Conservation (phyloP, 1,140 invertebrate species). For the Zaprionus africanus region DNA sequence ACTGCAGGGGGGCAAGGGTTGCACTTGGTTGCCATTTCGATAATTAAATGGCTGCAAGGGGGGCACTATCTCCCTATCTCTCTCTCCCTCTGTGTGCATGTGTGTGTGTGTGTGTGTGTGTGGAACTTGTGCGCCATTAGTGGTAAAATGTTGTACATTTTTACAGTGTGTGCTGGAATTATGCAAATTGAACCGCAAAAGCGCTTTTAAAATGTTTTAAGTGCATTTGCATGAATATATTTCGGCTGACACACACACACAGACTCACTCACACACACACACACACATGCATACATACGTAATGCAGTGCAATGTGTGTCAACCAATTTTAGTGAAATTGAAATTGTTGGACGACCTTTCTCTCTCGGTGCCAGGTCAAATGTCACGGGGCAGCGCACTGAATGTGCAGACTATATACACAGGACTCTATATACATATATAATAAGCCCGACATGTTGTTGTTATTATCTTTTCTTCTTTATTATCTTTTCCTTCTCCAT, state of each 20-base stretch:
- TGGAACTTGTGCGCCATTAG: conserved; percentile 63
- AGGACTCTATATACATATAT: neutral
- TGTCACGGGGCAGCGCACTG: conserved; percentile 19
- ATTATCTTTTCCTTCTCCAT: conserved; percentile 10
- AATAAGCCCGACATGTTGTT: conserved; percentile 32
- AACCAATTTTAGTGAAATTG: conserved; percentile 80
- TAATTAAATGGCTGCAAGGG: conserved; percentile 74
- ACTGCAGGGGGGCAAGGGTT: neutral
- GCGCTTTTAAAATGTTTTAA: conserved; percentile 83
- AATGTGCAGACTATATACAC: conserved; percentile 4
- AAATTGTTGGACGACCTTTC: conserved; percentile 73
- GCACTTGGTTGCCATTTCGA: conserved; percentile 68
- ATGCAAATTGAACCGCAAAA: conserved; percentile 82
- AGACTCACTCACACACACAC: conserved; percentile 6
- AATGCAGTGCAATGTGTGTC: conserved; percentile 66
- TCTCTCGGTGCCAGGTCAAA: conserved; percentile 38
- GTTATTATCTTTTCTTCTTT: no score
- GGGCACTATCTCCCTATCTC: conserved; percentile 29
- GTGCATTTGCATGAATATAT: conserved; percentile 81
- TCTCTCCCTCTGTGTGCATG: neutral
- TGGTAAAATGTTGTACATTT: conserved; percentile 82
- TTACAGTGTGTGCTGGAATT: conserved; percentile 80
- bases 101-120: conserved; percentile 37
- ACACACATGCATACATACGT: conserved; percentile 13
- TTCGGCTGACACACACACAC: conserved; percentile 51